Conservation (phyloP, 2,797 vertebrate species). For the Parambassis ranga region DNA sequence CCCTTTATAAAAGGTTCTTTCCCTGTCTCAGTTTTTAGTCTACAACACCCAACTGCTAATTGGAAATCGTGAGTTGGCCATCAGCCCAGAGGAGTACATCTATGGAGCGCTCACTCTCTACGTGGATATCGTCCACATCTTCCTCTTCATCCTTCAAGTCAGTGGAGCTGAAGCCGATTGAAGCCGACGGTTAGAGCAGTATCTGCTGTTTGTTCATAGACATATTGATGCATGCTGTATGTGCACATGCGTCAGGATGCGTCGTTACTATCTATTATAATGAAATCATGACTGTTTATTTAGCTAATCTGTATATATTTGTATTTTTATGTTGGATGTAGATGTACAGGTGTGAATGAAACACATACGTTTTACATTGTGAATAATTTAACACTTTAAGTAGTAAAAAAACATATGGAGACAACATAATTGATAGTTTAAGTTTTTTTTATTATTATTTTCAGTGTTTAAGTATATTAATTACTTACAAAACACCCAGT, state of each 20-base stretch:
- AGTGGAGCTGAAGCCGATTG: conserved; percentile 78
- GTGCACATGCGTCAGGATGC: neutral
- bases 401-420: neutral
- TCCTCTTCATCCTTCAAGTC: conserved; percentile 90
- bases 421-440: neutral
- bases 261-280: neutral
- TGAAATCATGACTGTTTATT: neutral
- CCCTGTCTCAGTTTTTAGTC: conserved; percentile 85
- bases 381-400: too few species aligned
- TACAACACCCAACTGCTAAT: conserved; percentile 95
- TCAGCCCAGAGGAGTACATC: conserved; percentile 94
- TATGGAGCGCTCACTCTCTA: conserved; percentile 93
- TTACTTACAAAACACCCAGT: conserved; percentile 54
- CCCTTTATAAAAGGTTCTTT: neutral
- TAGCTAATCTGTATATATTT: neutral
- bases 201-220: neutral
- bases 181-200: neutral
- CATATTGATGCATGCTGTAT: neutral
- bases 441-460: conserved; percentile 15
- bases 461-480: conserved; percentile 21
- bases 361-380: neutral
- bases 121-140: conserved; percentile 92
- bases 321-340: conserved; percentile 19
- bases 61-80: conserved; percentile 88
- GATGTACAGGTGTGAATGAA: conserved; percentile 24